Evolutionary conservation across 2,888 invertebrate species (phyloP), one percentile per base, ranked within the genome.

Genomic region (Icerya purchasi): DNA sequence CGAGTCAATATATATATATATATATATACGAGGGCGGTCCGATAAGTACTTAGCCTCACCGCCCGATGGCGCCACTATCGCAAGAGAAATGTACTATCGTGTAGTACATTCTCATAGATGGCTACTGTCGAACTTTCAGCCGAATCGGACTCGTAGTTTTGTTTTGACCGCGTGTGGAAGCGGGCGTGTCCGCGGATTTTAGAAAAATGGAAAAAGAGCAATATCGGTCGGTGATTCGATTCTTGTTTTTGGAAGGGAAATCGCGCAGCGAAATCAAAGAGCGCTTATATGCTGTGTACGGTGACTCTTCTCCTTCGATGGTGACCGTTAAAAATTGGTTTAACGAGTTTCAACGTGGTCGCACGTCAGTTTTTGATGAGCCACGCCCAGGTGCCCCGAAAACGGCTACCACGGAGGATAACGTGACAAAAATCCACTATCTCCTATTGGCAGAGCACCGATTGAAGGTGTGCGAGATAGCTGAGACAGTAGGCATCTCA

Each of bases 141-240:
- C 36, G 36, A 36, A 36, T 36, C 36, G 36, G 36, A 36, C 36
- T 36, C 36, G 36, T 36, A 36, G 36, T 36, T 36, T 36, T 36
- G 36, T 36, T 36, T 14, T 36, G 36, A 36, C 1, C n/a, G 23
- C 54, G 3, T 54, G 54, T 54, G 22, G 14, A 54, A 22, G 2
- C 20, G 54, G 54, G n/a, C 54, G 36, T 36, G 36, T 36, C 36
- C 14, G 5, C 36, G 36, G 36, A 36, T 36, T 36, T 14, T 36
- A 36, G 36, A 36, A 36, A 14, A 54, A 54, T 54, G 23, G 18
- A 22, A 54, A 56, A 56, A 56, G 49, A 56, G n/a, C 36, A 49
- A 56, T 36, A 56, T 56, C 49, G 56, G 25, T 56, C 56, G 49
- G 56, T 56, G 56, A 56, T 56, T 56, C 56, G 56, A 56, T 36